Percentiles rank a stretch among this genome's conserved stretches.
Conservation (phyloP, 1,140 invertebrate species). For the Eriosoma lanigerum region DNA sequence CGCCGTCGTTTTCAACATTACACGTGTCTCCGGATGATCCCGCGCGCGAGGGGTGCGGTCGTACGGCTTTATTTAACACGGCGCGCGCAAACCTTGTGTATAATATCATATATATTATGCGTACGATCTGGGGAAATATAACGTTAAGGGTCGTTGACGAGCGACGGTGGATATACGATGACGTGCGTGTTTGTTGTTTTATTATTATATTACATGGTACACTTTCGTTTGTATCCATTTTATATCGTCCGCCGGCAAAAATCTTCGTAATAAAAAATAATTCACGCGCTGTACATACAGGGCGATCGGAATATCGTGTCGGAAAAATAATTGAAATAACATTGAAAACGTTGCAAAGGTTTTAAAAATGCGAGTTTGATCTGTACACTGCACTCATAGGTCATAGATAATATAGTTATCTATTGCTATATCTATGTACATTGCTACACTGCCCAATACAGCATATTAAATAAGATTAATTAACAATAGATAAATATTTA, state of each 20-base stretch:
- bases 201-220: background rate
- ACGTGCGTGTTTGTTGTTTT: conserved; percentile 33
- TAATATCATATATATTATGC: background rate
- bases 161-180: background rate
- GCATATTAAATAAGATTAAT: too few species aligned
- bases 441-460: too few species aligned
- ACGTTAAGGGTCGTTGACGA: conserved; percentile 32
- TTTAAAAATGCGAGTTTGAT: too few species aligned
- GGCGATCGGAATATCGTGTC: too few species aligned
- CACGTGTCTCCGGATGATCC: conserved; percentile 48
- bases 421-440: too few species aligned
- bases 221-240: background rate
- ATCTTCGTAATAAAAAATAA: conserved; percentile 19
- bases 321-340: too few species aligned
- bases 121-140: background rate
- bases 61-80: conserved; percentile 47
- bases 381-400: too few species aligned
- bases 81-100: conserved; percentile 11
- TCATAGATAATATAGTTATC: too few species aligned
- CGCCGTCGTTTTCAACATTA: conserved; percentile 47
- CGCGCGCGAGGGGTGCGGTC: conserved; percentile 39
- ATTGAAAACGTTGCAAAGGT: too few species aligned
- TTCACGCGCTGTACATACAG: too few species aligned
- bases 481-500: too few species aligned
- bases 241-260: background rate